Percentiles rank a stretch among this genome's conserved stretches.
Evolutionary conservation across 2,797 vertebrate species (phyloP).

Genomic region (Glyptemys insculpta): DNA sequence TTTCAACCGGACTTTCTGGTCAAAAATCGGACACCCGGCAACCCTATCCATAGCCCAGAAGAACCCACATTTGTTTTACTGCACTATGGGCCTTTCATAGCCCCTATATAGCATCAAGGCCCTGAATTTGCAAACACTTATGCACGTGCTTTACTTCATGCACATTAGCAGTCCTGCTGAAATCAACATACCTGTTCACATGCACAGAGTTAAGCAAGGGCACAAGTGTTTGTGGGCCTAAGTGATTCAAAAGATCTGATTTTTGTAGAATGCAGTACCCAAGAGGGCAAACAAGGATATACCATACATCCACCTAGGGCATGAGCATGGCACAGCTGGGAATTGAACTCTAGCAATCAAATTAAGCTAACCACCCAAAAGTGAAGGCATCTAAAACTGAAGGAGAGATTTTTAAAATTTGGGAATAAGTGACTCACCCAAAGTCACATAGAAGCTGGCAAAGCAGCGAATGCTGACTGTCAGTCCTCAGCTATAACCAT

Average conservation of each 20-base stretch:
- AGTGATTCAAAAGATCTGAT: not conserved
- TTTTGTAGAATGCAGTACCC: too few species aligned
- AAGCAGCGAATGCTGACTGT: not conserved
- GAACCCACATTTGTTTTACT: not conserved
- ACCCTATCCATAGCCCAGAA: too few species aligned
- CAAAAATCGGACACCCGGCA: too few species aligned
- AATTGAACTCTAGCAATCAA: not conserved
- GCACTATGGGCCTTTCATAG: not conserved
- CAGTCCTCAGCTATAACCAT: not conserved
- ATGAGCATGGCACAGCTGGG: conserved; percentile 4
- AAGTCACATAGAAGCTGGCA: not conserved
- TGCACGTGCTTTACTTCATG: not conserved
- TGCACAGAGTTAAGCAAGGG: not conserved
- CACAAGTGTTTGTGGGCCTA: not conserved
- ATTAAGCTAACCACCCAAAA: not conserved
- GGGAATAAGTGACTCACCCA: not conserved
- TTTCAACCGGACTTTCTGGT: too few species aligned
- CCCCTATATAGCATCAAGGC: not conserved
- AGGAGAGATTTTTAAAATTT: not conserved
- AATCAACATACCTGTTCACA: not conserved
- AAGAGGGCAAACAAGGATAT: too few species aligned
- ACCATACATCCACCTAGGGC: too few species aligned
- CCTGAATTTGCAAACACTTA: not conserved
- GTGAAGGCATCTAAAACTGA: not conserved
- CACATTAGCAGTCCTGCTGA: not conserved